These are phyloP conservation scores for Lucilia sericata DNA, from an alignment of 1,140 invertebrate species.

Conservation along the genomic window DNA sequence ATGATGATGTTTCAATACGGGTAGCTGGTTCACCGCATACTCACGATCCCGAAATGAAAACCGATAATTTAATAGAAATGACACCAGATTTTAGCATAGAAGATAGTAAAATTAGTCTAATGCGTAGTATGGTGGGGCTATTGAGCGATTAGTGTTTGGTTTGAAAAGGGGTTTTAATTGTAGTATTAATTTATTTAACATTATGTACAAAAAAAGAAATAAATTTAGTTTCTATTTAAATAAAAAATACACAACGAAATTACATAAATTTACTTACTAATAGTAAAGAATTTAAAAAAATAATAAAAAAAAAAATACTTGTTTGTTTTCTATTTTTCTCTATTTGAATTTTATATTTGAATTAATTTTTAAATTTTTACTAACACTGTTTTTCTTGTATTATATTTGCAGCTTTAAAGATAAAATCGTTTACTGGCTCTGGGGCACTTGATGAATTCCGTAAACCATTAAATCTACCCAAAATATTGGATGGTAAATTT, in stretches of 20 bases:
- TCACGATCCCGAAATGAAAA: conserved; percentile 60
- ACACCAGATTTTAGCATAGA: conserved; percentile 57
- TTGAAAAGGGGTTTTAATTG: not conserved
- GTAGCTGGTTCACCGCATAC: conserved; percentile 63
- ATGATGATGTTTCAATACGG: conserved; percentile 55
- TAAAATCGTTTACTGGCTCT: not conserved
- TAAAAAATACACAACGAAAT: conserved; percentile 3
- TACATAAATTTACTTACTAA: not conserved
- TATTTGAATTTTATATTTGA: not conserved
- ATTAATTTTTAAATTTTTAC: not conserved
- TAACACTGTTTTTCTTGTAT: not conserved
- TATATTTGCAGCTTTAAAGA: not conserved
- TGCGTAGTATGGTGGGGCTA: conserved; percentile 46
- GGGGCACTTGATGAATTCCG: not conserved
- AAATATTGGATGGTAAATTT: conserved; percentile 65
- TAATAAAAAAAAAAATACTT: not conserved
- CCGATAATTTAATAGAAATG: conserved; percentile 56
- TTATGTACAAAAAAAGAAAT: conserved; percentile 22
- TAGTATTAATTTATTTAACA: conserved; percentile 7
- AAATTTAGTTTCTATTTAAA: not conserved
- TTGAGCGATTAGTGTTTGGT: conserved; percentile 19
- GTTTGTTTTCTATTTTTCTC: not conserved
- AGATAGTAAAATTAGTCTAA: conserved; percentile 48
- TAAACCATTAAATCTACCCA: conserved; percentile 57
- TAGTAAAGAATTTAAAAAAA: not conserved